Base-by-base conservation (phyloP, 2,797 vertebrate species). In the Arrhamphus sclerolepis region DNA sequence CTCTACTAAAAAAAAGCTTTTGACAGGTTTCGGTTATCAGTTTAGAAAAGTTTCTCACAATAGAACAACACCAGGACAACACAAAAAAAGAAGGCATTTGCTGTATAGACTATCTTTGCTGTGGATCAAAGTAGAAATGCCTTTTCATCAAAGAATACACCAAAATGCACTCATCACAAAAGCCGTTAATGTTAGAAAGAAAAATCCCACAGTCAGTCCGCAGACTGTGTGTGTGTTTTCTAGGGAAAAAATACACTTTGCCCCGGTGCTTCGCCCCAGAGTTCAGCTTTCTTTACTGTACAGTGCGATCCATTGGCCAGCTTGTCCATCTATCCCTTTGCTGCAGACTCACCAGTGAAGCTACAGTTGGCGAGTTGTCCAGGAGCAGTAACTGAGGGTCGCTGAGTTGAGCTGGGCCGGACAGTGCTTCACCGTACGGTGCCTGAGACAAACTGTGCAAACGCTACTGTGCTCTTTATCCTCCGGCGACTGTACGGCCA, bases 391-490 rank as follows among this genome's bases (percentile, higher is more conserved):
- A 26, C 48, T 29, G 66, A 53, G 72, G 69, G 55, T 26, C 3
- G 6, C 48, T 29, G 66, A 53, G 72, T 52, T 13, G 59, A 55
- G 76, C 69, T 49, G 70, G 56, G 66, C 66, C 20, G 66, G 73
- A 76, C 83, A 47, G 78, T 79, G 78, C 78, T 84, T 78, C 75
- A 76, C 81, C 79, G 20, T 73, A 73, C 81, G 85, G 75, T 81
- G 92, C 91, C 91, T 92, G 90, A 92, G 91, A 91, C 89, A 78
- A 88, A 89, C 87, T 89, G 88, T 89, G 90, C 87, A 88, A 90
- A 87, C 57, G 75, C 82, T 87, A 90, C 89, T 81, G 87, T 89
- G 85, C 81, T 78, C 73, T 72, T 75, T 11, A 5, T 52, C 75
- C 78, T 83, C 78, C 8, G 46, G 31, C 46, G 16, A 31, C 55